Evolutionary conservation across 1,140 invertebrate species (phyloP), one percentile per base, ranked within the genome.

Genomic region (Bombus huntii): DNA sequence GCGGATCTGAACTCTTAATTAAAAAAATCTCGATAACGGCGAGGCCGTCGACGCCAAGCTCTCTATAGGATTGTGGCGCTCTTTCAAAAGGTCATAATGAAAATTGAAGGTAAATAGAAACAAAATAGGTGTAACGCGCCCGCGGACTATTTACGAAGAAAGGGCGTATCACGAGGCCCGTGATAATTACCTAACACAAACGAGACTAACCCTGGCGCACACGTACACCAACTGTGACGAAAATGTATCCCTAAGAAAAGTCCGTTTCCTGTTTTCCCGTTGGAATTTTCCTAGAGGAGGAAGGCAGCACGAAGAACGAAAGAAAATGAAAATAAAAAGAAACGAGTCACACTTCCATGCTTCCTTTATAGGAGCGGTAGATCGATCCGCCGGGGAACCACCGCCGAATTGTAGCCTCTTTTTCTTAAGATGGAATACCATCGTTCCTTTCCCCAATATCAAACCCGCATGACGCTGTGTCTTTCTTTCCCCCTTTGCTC

Each of bases 11-110:
- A 39, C 31, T 66, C 72, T 78, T 87, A 77, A 87, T 87, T 87
- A 81, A 85, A 85, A 83, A 85, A 76, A 75, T 87, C 85, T 78
- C 75, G 85, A 87, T 80, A 62, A 53, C n/a, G 15, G 39, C n/a
- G 47, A 25, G n/a, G 9, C n/a, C 1, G 22, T 9, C 34, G 39
- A 13, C 70, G 44, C 42, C 1, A 6, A 10, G 9, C 8, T 66
- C 31, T 66, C 31, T 28, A 42, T 53, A 37, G 25, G 18, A 34
- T 13, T 22, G 70, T 39, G 70, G 6, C 8, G 9, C 25, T 65
- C 37, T 25, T 6, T 75, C 42, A 59, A 78, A 70, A 70, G 34
- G 12, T 42, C 74, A n/a, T 78, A 78, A 83, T 78, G 74, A 53
- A 73, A 80, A 85, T 80, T 72, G 57, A 80, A 62, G 28, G 39